Conservation (phyloP, 2,888 invertebrate genomes). For the Altica lythri region DNA sequence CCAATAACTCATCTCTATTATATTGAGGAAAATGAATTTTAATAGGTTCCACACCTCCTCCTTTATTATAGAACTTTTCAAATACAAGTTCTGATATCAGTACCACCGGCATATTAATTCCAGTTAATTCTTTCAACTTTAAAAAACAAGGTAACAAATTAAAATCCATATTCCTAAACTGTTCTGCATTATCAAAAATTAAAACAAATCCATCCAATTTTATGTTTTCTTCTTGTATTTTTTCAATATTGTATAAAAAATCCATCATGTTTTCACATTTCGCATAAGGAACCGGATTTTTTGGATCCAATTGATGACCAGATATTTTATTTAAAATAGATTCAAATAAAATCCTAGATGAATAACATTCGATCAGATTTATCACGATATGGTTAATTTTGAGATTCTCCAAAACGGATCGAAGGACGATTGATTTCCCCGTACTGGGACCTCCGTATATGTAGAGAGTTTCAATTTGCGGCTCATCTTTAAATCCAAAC, state of each 20-base stretch:
- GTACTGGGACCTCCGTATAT: slow-evolving; percentile 83
- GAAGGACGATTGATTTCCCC: slow-evolving; percentile 78
- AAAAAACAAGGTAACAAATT: slow-evolving; percentile 75
- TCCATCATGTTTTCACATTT: slow-evolving; percentile 74
- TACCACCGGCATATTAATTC: slow-evolving; percentile 73
- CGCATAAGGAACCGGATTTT: slow-evolving; percentile 53
- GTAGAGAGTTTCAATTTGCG: slow-evolving; percentile 72
- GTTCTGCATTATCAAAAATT: slow-evolving; percentile 81
- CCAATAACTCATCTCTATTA: slow-evolving; percentile 68
- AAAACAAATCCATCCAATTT: slow-evolving; percentile 65
- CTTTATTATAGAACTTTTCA: slow-evolving; percentile 77
- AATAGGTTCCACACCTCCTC: slow-evolving; percentile 72
- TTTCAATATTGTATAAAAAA: slow-evolving; percentile 59
- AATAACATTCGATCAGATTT: slow-evolving; percentile 84
- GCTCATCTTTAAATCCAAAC: slow-evolving; percentile 63
- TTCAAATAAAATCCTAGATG: slow-evolving; percentile 76
- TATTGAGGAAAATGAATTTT: slow-evolving; percentile 81
- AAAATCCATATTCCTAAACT: slow-evolving; percentile 73
- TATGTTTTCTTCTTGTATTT: slow-evolving; percentile 38
- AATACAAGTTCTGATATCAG: slow-evolving; percentile 79
- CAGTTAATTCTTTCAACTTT: slow-evolving; percentile 74
- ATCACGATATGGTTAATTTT: slow-evolving; percentile 67
- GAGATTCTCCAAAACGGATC: slow-evolving; percentile 63
- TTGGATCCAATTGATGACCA: slow-evolving; percentile 53
- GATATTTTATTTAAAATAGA: slow-evolving; percentile 68